A percentile compares a stretch with the other conserved stretches of the same genome.
phyloP scores from a whole-genome alignment of 2,113 vertebrate species.

The Enhydra lutris region DNA sequence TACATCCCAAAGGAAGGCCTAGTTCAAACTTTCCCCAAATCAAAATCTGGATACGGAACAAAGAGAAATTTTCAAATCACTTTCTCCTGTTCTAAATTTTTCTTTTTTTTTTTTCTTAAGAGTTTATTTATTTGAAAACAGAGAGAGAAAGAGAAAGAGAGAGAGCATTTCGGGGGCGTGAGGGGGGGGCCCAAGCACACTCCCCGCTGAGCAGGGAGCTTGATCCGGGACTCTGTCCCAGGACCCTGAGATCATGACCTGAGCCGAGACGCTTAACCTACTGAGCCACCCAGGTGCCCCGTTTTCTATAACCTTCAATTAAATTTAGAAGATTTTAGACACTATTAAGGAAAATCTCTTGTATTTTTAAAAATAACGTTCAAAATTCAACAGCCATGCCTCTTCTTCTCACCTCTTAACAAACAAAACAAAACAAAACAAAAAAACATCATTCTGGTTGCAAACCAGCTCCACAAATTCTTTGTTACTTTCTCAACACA shows the following conservation, averaged over 20 bases:
- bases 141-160: too few relatives aligned
- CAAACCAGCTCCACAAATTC: background rate
- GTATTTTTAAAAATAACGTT: background rate
- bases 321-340: background rate
- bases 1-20: background rate
- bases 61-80: constrained; percentile 11
- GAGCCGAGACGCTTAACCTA: too few relatives aligned
- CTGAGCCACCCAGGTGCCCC: too few relatives aligned
- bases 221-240: too few relatives aligned
- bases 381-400: background rate
- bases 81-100: background rate
- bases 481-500: background rate
- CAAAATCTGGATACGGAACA: background rate
- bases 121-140: too few relatives aligned
- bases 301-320: background rate
- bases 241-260: too few relatives aligned
- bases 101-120: too few relatives aligned
- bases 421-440: background rate
- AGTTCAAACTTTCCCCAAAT: background rate
- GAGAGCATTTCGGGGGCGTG: too few relatives aligned
- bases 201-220: too few relatives aligned
- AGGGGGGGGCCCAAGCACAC: too few relatives aligned
- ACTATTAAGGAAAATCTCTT: constrained; percentile 2
- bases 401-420: background rate
- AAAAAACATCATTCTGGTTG: background rate